A percentile compares a stretch with the other conserved stretches of the same genome.
phyloP scores from a whole-genome alignment of 2,113 vertebrate species.

The Pteropus alecto region DNA sequence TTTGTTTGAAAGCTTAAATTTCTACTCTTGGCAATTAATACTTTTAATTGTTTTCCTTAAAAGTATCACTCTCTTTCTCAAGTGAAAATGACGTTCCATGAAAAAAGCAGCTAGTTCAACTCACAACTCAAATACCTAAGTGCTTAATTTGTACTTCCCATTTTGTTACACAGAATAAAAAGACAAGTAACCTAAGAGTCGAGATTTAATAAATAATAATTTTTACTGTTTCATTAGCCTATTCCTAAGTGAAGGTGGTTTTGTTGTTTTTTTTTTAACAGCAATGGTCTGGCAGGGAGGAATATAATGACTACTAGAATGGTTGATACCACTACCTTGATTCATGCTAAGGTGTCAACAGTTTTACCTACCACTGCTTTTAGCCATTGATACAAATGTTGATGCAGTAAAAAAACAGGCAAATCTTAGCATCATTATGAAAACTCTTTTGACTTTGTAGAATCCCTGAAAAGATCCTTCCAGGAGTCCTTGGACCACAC shows the following conservation, averaged over 20 bases:
- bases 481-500: neutral
- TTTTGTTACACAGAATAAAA: neutral
- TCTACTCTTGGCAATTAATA: neutral
- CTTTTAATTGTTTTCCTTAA: neutral
- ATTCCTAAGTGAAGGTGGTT: neutral
- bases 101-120: neutral
- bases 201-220: neutral
- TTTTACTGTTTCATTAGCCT: neutral
- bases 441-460: neutral
- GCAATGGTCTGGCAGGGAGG: neutral
- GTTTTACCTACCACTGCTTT: neutral
- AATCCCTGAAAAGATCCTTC: neutral
- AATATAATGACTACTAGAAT: neutral
- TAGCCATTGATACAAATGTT: neutral
- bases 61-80: neutral
- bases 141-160: neutral
- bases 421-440: neutral
- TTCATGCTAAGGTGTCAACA: neutral
- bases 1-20: conserved; percentile 22
- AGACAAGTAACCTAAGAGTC: neutral
- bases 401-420: neutral
- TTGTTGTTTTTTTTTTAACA: neutral
- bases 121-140: neutral
- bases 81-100: neutral
- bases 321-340: neutral